Base-by-base conservation (phyloP, 2,888 invertebrate genomes). In the Monochamus alternatus region DNA sequence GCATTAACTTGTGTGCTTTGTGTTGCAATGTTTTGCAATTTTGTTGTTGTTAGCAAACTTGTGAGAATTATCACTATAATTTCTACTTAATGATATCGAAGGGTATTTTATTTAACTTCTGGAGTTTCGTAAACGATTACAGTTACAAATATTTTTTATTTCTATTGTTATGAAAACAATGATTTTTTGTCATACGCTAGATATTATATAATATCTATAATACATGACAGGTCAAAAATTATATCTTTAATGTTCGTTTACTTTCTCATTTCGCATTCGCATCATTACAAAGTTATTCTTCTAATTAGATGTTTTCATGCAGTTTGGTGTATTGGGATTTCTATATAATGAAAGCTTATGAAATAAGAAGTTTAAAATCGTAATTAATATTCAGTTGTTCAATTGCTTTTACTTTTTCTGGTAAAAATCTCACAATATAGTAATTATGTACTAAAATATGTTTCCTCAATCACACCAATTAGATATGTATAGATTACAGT, bases 1-100 rank as follows among this genome's bases (percentile, higher is more conserved):
- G 69, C 60, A 68, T 68, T 59, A 68, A 59, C n/a, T 22, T 65
- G 51, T 68, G 10, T 44, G 22, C 44, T 43, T 43, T 22, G 67
- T 55, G 38, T 38, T 68, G 69, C 44, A 69, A 69, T 69, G 44
- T 69, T 69, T 55, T 60, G 69, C 31, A 69, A 69, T 69, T 14
- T 68, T 55, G 1, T 59, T 43, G 38, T 30, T n/a, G 67, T 55
- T 66, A 66, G 51, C 66, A 66, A 58, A n/a, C 58, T 55, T 58
- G 63, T 63, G 68, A 68, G 55, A 58, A 58, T 55, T 32, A 52
- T 32, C 38, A 68, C 58, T 68, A 43, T 68, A 68, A 68, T 68
- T 68, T 58, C 14, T 43, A 43, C 60, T 47, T 69, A 69, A 69
- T 69, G 69, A 5, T 69, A 31, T 69, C 30, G 32, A 59, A 60